Percentiles rank a stretch among this genome's conserved stretches.
phyloP scores from a whole-genome alignment of 2,888 invertebrate genomes.

The Fabriciana adippe region DNA sequence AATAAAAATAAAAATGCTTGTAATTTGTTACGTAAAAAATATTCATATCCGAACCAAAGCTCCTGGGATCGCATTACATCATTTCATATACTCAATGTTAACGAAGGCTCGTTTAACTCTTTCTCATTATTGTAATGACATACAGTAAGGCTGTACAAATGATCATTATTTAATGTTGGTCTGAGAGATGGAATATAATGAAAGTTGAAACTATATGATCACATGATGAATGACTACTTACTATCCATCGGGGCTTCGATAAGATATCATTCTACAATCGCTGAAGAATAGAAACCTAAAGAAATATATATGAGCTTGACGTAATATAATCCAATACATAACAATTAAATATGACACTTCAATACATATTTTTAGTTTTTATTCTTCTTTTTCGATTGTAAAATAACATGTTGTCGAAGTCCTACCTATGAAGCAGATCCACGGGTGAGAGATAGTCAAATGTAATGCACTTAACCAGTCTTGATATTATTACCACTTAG shows the following conservation, averaged over 20 bases:
- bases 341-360: too few species aligned
- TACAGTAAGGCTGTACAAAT: slow-evolving; percentile 10
- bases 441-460: slow-evolving; percentile 17
- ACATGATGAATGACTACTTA: too few species aligned
- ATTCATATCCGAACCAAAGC: slow-evolving; percentile 20
- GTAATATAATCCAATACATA: too few species aligned
- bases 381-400: too few species aligned
- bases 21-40: slow-evolving; percentile 21
- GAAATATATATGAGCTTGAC: too few species aligned
- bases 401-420: too few species aligned
- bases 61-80: slow-evolving; percentile 23
- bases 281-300: too few species aligned
- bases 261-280: too few species aligned
- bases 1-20: slow-evolving; percentile 14
- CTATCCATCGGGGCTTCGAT: too few species aligned
- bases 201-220: too few species aligned
- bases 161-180: not conserved
- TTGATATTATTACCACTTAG: slow-evolving; percentile 41
- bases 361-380: too few species aligned
- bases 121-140: slow-evolving; percentile 26
- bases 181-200: not conserved
- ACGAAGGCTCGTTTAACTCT: slow-evolving; percentile 33
- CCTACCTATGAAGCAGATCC: slow-evolving; percentile 3
- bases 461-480: slow-evolving; percentile 35
- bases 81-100: slow-evolving; percentile 25